These are phyloP conservation scores for rabbit (Oryctolagus cuniculus) DNA, from an alignment of 2,113 vertebrate genomes.

Conservation along the genomic window DNA sequence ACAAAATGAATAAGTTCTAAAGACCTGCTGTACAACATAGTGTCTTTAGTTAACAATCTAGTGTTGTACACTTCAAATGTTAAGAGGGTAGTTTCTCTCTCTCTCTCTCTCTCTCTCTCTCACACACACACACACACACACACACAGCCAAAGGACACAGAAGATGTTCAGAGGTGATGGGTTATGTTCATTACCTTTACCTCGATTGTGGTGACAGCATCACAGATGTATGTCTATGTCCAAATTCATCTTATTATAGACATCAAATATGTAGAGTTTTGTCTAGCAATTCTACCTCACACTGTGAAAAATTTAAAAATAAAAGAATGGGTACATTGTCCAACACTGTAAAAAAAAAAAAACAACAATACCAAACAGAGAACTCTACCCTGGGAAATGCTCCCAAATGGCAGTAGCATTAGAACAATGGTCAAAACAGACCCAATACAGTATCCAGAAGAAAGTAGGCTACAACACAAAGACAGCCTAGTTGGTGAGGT, in stretches of 20 bases:
- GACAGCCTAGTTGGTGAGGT: neutral
- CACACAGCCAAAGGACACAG: neutral
- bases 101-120: neutral
- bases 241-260: neutral
- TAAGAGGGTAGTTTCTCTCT: neutral
- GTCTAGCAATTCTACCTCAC: neutral
- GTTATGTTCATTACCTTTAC: neutral
- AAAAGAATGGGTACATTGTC: neutral
- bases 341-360: neutral
- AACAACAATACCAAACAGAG: neutral
- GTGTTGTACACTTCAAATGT: neutral
- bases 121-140: neutral
- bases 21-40: neutral
- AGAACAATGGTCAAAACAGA: constrained; percentile 18
- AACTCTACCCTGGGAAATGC: neutral
- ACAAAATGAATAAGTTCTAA: neutral
- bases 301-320: neutral
- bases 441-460: neutral
- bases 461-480: neutral
- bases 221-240: neutral
- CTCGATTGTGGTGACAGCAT: neutral
- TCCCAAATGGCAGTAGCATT: neutral
- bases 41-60: neutral
- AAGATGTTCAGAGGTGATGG: neutral
- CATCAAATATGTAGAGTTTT: neutral